These are phyloP conservation scores for Gobiocypris rarus DNA, from an alignment of 2,113 vertebrate genomes.

Conservation along the genomic window DNA sequence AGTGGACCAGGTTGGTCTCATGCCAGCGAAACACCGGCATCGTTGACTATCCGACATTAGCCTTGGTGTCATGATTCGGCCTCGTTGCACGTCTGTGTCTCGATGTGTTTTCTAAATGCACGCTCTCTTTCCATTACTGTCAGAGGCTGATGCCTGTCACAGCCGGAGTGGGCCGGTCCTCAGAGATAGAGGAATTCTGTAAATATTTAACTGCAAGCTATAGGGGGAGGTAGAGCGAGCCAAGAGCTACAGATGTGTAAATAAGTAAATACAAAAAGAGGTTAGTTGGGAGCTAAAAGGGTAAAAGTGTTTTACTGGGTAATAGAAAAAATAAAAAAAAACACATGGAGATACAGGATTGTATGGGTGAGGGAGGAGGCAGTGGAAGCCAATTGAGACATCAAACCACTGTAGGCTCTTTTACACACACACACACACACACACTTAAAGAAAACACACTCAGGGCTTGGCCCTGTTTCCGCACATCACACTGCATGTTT, in stretches of 20 bases:
- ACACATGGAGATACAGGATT: conserved; percentile 45
- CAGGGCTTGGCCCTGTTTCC: conserved; percentile 50
- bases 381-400: conserved; percentile 50
- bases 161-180: conserved; percentile 34
- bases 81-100: conserved; percentile 40
- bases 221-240: conserved; percentile 3
- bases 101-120: conserved; percentile 69
- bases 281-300: conserved; percentile 60
- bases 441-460: conserved; percentile 33
- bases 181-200: conserved; percentile 58
- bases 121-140: conserved; percentile 67
- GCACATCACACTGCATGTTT: conserved; percentile 72
- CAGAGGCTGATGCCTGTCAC: conserved; percentile 57
- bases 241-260: conserved; percentile 50
- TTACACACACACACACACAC: conserved; percentile 23
- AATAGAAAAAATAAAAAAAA: conserved; percentile 9
- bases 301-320: conserved; percentile 64
- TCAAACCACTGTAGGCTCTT: conserved; percentile 39
- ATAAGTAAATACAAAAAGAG: conserved; percentile 65
- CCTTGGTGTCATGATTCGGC: conserved; percentile 21
- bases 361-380: conserved; percentile 16
- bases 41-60: neutral
- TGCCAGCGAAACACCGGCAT: neutral
- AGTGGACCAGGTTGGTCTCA: neutral
- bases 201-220: conserved; percentile 71